phyloP scores from a whole-genome alignment of 2,797 vertebrate species.

The Esox lucius region DNA sequence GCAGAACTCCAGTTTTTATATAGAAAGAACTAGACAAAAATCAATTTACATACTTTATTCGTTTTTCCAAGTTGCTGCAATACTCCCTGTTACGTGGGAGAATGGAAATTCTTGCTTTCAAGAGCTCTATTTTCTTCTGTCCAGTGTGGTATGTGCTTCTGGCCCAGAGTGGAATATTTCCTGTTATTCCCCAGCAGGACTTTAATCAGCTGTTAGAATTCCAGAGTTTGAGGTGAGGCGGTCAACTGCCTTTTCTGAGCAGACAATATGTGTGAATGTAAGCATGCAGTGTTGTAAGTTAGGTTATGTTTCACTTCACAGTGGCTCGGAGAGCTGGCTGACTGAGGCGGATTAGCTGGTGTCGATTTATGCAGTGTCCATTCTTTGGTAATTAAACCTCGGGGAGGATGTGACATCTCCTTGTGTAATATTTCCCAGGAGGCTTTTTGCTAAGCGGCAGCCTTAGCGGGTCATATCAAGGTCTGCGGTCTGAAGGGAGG shows the following conservation, averaged over 20 bases:
- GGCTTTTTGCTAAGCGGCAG: neutral
- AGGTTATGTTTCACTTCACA: neutral
- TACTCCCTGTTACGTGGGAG: neutral
- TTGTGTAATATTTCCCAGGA: slow-evolving; percentile 37
- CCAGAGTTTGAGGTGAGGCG: slow-evolving; percentile 9
- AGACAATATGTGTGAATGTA: neutral
- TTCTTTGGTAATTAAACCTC: slow-evolving; percentile 41
- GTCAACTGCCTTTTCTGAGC: neutral
- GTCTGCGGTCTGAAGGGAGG: neutral
- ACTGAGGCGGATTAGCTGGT: slow-evolving; percentile 24
- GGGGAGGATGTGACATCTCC: slow-evolving; percentile 27
- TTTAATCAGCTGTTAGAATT: slow-evolving; percentile 28
- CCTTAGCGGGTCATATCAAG: neutral
- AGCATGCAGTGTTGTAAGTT: neutral
- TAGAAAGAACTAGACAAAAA: slow-evolving; percentile 5
- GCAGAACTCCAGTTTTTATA: slow-evolving; percentile 17
- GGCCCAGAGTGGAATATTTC: neutral
- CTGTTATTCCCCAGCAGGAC: neutral
- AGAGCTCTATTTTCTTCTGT: neutral
- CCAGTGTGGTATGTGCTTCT: neutral
- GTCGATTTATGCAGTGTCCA: slow-evolving; percentile 36
- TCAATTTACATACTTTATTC: slow-evolving; percentile 6
- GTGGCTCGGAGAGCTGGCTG: slow-evolving; percentile 21
- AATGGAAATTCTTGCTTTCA: slow-evolving; percentile 11
- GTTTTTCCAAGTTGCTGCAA: slow-evolving; percentile 18